Base-by-base conservation (phyloP, 1,140 invertebrate genomes). In the Papilio dardanus region DNA sequence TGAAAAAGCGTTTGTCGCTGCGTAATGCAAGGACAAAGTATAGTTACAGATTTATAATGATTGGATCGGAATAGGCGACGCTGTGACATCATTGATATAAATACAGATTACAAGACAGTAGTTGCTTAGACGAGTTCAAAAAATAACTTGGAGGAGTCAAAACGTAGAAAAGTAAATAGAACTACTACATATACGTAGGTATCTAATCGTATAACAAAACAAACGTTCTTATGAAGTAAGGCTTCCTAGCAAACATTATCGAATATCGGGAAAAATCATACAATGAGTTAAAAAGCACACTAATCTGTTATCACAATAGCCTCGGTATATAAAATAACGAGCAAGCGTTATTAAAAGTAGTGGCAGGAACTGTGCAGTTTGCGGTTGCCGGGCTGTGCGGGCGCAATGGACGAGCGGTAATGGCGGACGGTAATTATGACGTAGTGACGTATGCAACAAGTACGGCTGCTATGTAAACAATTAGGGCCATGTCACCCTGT, bases 331-430 rank as follows among this genome's bases (percentile, higher is more conserved):
- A 19, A 46, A 46, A 86, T 85, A 78, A 54, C 74, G 86, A 90
- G 86, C 83, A 69, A 82, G 81, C 76, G 78, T 28, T 86, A 90
- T 90, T 92, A 89, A 88, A 76, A 88, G 88, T 83, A 68, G 79
- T 42, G 79, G 79, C 87, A 88, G 90, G 89, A 91, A 85, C 84
- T 67, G 75, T 75, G 77, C 78, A 83, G 77, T 82, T 76, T 90
- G 88, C 79, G 87, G 88, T 90, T 75, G 74, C 75, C 71, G 54
- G 82, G 84, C 87, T 89, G 79, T 42, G 58, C 66, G 66, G 58
- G 74, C 54, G 74, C 67, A 77, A 76, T 75, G 76, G 58, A 77
- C 54, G 62, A 75, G 79, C 81, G 50, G 75, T 74, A 67, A 68
- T 37, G 66, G 66, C 33, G 66, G 24, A 28, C 42, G n/a, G 16